Base-by-base conservation (phyloP, 2,888 invertebrate species). In the Thyatira batis region DNA sequence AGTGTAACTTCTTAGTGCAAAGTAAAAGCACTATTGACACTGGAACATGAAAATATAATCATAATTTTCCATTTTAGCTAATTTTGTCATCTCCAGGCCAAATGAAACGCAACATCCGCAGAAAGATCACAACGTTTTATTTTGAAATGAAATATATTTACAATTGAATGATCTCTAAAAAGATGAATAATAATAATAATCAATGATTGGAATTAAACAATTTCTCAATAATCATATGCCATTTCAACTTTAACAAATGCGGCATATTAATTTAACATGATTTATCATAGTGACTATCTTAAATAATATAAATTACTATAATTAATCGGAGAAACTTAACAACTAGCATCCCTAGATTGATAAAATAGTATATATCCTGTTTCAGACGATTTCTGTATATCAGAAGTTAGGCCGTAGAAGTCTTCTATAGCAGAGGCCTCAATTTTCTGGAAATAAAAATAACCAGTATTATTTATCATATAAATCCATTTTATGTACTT, bases 361-460 rank as follows among this genome's bases (percentile, higher is more conserved):
- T 99, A 99, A 93, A 99, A 99, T 76, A 99, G 93, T 85, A 99
- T 99, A 92, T 99, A 99, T 75, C 99, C 99, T 52, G 99, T 99
- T 93, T 99, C 99, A 39, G 99, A 99, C 66, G 98, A 99, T 92
- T 99, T 99, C 87, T 99, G 99, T 82, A 98, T 97, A 87, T 99
- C 99, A 60, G 98, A 98, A 55, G 99, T 98, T 80, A 99, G 95
- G 81, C 99, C 99, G 92, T 99, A 99, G 92, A 99, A 99, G 90
- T 99, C 99, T 94, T 99, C 99, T 91, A 99, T 99, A 69, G 98
- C 96, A 55, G 98, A 98, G 52, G 98, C 98, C 85, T 99, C 99
- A 79, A 99, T 99, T 96, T 99, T 99, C 98, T 98, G 93, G 13
- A 94, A 93, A 64, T 27, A 67, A 65, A 57, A 58, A n/a, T n/a